phyloP scores from a whole-genome alignment of 2,113 vertebrate genomes.

The Tragelaphus scriptus region DNA sequence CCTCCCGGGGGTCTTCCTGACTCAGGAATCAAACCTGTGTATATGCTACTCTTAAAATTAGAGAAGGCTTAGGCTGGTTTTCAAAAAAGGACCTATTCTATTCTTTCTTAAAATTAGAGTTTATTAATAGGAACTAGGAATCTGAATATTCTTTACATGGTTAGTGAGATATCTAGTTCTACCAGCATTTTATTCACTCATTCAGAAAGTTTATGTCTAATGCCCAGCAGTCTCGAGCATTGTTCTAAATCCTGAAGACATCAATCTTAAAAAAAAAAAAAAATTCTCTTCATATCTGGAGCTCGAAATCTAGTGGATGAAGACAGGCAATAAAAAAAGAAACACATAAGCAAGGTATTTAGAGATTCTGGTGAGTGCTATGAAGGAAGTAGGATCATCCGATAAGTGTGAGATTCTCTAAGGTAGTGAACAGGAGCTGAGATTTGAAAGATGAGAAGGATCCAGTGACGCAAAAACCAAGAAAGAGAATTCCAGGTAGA shows the following conservation, averaged over 20 bases:
- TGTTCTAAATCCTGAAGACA: neutral
- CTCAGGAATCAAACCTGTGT: neutral
- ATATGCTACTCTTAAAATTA: neutral
- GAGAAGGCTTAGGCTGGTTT: neutral
- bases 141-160: neutral
- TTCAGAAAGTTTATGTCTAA: neutral
- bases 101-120: neutral
- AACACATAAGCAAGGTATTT: neutral
- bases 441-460: neutral
- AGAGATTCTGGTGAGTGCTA: neutral
- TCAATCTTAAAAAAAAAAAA: neutral
- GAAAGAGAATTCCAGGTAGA: neutral
- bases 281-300: neutral
- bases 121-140: neutral
- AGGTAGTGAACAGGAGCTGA: neutral
- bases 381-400: neutral
- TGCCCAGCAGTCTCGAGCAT: neutral
- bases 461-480: neutral
- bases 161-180: neutral
- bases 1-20: neutral
- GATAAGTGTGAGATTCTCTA: neutral
- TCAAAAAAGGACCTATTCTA: neutral
- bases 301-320: neutral
- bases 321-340: neutral
- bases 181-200: neutral